A percentile compares a stretch with the other conserved stretches of the same genome.
phyloP scores from a whole-genome alignment of 1,140 invertebrate genomes.

The Panulirus ornatus region DNA sequence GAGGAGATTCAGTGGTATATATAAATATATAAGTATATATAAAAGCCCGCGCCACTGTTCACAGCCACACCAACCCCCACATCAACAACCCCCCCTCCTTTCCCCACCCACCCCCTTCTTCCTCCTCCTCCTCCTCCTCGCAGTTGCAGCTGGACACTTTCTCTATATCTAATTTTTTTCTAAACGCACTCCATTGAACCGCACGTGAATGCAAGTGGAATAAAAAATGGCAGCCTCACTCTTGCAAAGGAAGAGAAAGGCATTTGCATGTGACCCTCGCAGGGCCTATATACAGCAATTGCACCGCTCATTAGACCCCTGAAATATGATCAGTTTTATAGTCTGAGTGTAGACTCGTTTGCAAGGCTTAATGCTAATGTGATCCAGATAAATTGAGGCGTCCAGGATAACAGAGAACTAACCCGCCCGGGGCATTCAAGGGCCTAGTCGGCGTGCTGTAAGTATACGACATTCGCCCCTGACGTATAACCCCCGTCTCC shows the following conservation, averaged over 20 bases:
- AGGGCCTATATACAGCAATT: constrained; percentile 60
- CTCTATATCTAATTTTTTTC: too few relatives aligned
- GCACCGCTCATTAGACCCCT: constrained; percentile 70
- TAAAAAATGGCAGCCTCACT: constrained; percentile 65
- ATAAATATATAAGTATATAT: too few relatives aligned
- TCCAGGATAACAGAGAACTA: constrained; percentile 35
- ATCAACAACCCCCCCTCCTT: not conserved
- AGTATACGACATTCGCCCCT: constrained; percentile 14
- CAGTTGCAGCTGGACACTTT: constrained; percentile 47
- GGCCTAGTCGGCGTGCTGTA: not conserved
- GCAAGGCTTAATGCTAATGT: constrained; percentile 72
- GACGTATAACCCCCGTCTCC: not conserved
- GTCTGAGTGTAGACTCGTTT: constrained; percentile 67
- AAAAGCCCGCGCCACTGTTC: constrained; percentile 4
- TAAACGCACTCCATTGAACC: constrained; percentile 50
- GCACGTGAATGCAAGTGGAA: constrained; percentile 52
- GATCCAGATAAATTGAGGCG: constrained; percentile 72
- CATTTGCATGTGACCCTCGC: constrained; percentile 67
- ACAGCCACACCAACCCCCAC: not conserved
- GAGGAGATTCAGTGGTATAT: constrained; percentile 41
- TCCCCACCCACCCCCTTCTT: not conserved
- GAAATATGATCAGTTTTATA: constrained; percentile 73
- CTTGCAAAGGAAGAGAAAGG: constrained; percentile 43
- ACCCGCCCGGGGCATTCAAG: constrained; percentile 34
- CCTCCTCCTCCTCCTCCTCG: constrained; percentile 9